Percentiles rank a stretch among this genome's conserved stretches.
Conservation (phyloP, 2,888 invertebrate species). For the Osedax frankpressi region DNA sequence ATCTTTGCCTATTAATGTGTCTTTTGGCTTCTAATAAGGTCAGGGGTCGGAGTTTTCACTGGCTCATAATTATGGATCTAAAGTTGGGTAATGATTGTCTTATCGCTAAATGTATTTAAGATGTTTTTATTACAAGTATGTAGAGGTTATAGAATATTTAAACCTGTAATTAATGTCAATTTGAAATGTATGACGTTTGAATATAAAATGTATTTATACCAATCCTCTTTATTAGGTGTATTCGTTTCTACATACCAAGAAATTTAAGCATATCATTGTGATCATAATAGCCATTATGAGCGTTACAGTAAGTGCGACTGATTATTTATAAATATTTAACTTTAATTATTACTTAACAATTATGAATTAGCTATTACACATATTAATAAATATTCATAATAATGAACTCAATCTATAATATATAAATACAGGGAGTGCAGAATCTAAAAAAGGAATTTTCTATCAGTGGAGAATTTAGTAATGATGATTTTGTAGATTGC, state of each 20-base stretch:
- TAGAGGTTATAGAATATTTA: no score
- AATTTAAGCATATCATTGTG: constrained; percentile 34
- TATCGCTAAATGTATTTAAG: no score
- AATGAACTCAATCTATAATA: background rate
- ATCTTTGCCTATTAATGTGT: constrained; percentile 62
- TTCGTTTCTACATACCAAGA: background rate
- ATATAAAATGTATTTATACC: no score
- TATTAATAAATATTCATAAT: background rate
- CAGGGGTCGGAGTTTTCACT: constrained; percentile 32
- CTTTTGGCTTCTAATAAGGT: constrained; percentile 55
- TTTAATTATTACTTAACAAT: no score
- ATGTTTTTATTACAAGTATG: no score
- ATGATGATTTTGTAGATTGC: constrained; percentile 61
- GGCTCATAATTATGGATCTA: no score
- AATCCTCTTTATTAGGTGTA: background rate
- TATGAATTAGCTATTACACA: no score
- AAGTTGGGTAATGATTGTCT: no score
- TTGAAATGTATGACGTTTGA: no score
- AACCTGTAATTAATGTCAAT: no score
- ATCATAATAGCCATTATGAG: constrained; percentile 52
- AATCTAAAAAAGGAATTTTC: constrained; percentile 49
- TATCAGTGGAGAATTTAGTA: constrained; percentile 56
- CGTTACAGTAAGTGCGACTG: constrained; percentile 32
- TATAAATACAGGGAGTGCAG: constrained; percentile 42
- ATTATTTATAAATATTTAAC: no score